Evolutionary conservation across 1,140 invertebrate genomes (phyloP).

Genomic region (Muscidifurax raptorellus): DNA sequence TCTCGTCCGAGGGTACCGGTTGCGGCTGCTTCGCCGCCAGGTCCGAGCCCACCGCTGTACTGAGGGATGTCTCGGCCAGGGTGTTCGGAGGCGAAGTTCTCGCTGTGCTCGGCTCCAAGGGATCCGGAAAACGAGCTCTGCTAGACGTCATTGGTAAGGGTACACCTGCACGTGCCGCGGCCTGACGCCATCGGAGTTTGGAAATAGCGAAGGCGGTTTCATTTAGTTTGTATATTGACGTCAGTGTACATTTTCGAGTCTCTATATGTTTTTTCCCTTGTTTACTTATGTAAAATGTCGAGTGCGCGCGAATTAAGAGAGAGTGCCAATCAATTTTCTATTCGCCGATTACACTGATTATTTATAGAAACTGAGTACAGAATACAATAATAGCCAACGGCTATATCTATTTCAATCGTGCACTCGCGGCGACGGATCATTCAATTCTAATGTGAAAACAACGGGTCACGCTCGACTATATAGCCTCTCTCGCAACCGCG

Average conservation of each 20-base stretch:
- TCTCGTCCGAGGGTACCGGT: constrained; percentile 58
- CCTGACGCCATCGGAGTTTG: no score
- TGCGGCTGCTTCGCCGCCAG: constrained; percentile 64
- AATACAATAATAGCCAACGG: neutral
- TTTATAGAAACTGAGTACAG: neutral
- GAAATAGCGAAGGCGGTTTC: no score
- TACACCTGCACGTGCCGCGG: neutral
- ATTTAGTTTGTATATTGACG: no score
- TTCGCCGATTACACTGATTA: neutral
- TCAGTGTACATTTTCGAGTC: no score
- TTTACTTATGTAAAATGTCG: no score
- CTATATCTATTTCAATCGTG: no score
- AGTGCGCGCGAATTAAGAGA: no score
- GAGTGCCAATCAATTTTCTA: no score
- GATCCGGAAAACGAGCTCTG: constrained; percentile 93
- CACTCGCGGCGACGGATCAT: no score
- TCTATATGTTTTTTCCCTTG: neutral
- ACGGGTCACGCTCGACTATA: no score
- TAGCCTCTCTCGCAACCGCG: no score
- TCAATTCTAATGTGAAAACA: no score
- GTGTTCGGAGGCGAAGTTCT: constrained; percentile 94
- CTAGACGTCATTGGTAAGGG: constrained; percentile 86
- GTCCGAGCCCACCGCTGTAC: constrained; percentile 77
- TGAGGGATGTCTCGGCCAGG: constrained; percentile 93
- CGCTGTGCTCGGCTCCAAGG: constrained; percentile 94